Base-by-base conservation (phyloP, 2,888 invertebrate species). In the Stenotaenia linearis region DNA sequence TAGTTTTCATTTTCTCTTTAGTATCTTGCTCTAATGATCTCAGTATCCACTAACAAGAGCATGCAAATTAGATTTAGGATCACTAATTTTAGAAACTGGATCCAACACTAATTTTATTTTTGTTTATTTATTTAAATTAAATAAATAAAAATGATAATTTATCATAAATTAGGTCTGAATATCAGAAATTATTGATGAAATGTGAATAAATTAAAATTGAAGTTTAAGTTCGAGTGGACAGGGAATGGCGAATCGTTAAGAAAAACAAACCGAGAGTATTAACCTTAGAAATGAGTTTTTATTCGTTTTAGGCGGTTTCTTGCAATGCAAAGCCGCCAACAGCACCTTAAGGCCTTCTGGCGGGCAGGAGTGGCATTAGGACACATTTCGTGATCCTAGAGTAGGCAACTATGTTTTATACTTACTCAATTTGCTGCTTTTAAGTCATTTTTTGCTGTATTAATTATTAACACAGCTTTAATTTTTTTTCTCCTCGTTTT, bases 291-390 rank as follows among this genome's bases (percentile, higher is more conserved):
- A 45, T 45, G 45, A 45, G 45, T 45, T 45, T 45, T 45, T 45
- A n/a, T 45, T 45, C 45, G 25, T 61, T 61, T 61, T 61, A 61
- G 61, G 61, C 61, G 61, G 61, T 61, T 61, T 61, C 61, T 61
- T 61, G 61, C 61, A 61, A 61, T 61, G 61, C 61, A 61, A 61
- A 61, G 61, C 61, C 61, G 61, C 61, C 61, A 25, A 61, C 61
- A 25, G 61, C 23, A 61, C 61, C 61, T 25, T 61, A 61, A 28
- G 61, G 61, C 61, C 45, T 61, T 61, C 61, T 61, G 61, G 61
- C 61, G 61, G 28, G 61, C 61, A 61, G 61, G 61, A 61, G 61
- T 61, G 61, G 61, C 61, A 61, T 61, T 61, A 61, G 61, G 61
- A 61, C 61, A 61, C 61, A 12, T 23, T 61, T 23, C 61, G 61